Evolutionary conservation across 2,888 invertebrate species (phyloP).

Genomic region (Mystacides longicornis): DNA sequence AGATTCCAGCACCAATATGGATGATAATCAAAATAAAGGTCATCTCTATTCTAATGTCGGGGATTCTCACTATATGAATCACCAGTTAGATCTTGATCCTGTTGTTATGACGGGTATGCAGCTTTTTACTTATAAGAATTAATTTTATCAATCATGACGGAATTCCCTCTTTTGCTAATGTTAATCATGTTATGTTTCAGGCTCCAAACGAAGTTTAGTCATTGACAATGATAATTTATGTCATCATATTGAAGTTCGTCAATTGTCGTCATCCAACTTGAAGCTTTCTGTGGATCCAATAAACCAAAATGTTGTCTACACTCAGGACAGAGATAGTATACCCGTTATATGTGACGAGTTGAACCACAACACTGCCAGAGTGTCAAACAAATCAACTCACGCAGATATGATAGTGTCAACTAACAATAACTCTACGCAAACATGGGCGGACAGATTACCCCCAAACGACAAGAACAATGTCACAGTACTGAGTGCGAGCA

Average conservation of each 20-base stretch:
- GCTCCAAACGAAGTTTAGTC: conserved; percentile 24
- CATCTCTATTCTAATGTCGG: conserved; percentile 26
- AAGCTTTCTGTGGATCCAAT: conserved; percentile 17
- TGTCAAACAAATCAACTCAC: conserved; percentile 1
- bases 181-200: conserved; percentile 13
- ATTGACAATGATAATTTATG: conserved; percentile 9
- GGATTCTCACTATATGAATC: conserved; percentile 38
- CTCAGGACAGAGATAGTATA: conserved; percentile 16
- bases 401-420: conserved; percentile 33
- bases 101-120: conserved; percentile 31
- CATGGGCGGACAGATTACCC: conserved; percentile 24
- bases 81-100: conserved; percentile 50
- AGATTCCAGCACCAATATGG: background rate
- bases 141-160: background rate
- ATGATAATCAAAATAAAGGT: conserved; percentile 16
- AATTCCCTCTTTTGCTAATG: no score
- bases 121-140: background rate
- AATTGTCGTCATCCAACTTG: conserved; percentile 13
- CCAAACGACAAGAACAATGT: conserved; percentile 32
- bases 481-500: conserved; percentile 58
- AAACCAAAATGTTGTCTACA: conserved; percentile 21
- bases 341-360: conserved; percentile 9
- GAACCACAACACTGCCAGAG: conserved; percentile 17
- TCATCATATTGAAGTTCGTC: conserved; percentile 19
- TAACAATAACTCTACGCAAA: conserved; percentile 27